Evolutionary conservation across 2,888 invertebrate species (phyloP).

Genomic region (Cylindroiulus punctatus): DNA sequence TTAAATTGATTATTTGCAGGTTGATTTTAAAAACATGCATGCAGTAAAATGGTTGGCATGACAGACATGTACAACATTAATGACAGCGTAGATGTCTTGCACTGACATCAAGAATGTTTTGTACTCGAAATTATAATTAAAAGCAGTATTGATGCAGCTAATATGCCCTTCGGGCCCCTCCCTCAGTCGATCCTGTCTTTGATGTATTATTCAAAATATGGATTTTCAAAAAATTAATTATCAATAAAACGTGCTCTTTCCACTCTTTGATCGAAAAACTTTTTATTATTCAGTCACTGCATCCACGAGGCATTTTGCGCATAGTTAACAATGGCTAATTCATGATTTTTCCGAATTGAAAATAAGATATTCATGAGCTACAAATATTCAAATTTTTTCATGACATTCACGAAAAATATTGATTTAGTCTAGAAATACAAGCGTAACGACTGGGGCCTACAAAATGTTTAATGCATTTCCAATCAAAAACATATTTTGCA

Average conservation of each 20-base stretch:
- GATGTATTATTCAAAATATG: constrained; percentile 8
- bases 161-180: not conserved
- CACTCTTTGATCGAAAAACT: not conserved
- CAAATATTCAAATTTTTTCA: not conserved
- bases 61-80: not conserved
- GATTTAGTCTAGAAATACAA: no score
- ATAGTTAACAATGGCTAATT: not conserved
- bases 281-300: not conserved
- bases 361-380: not conserved
- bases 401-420: not conserved
- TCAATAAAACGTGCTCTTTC: constrained; percentile 6
- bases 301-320: not conserved
- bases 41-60: not conserved
- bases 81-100: not conserved
- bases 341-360: not conserved
- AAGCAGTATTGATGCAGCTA: not conserved
- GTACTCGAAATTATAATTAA: not conserved
- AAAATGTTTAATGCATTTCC: no score
- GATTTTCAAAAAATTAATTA: not conserved
- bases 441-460: no score
- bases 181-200: not conserved
- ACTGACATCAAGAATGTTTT: not conserved
- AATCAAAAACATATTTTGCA: no score
- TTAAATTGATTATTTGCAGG: no score
- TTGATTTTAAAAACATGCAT: not conserved